Conservation (phyloP, 2,888 invertebrate species). For the Scelioninae gen. 1 region DNA sequence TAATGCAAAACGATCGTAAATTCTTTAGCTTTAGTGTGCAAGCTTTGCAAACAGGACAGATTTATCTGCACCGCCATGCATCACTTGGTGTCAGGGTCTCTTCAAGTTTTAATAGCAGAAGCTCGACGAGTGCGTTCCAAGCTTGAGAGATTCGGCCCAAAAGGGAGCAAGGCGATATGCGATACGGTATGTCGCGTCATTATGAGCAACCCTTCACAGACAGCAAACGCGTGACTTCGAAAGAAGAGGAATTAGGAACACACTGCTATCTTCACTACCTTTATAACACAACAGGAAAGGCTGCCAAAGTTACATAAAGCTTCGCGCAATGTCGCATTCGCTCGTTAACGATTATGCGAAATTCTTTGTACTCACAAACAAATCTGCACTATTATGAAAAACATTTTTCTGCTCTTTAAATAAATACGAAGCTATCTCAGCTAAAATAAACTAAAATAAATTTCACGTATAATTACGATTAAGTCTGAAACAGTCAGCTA, state of each 20-base stretch:
- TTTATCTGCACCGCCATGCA: conserved; percentile 44
- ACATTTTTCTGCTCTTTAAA: conserved; percentile 4
- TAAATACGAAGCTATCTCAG: neutral
- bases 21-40: conserved; percentile 20
- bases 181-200: conserved; percentile 40
- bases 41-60: conserved; percentile 49
- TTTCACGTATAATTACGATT: no score
- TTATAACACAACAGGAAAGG: conserved; percentile 3
- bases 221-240: conserved; percentile 31
- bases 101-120: conserved; percentile 59
- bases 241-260: conserved; percentile 43
- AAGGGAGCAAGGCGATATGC: conserved; percentile 42
- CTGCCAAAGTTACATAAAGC: conserved; percentile 31
- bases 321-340: conserved; percentile 17
- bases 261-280: conserved; percentile 17
- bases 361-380: neutral
- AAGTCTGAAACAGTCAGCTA: no score
- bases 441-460: no score
- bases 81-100: conserved; percentile 48
- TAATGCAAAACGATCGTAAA: conserved; percentile 45
- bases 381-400: neutral
- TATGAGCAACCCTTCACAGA: conserved; percentile 23
- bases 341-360: conserved; percentile 19
- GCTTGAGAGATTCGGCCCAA: conserved; percentile 28
- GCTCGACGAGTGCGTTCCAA: conserved; percentile 37